Conservation (phyloP, 2,888 invertebrate genomes). For the Drosophila neonasuta region DNA sequence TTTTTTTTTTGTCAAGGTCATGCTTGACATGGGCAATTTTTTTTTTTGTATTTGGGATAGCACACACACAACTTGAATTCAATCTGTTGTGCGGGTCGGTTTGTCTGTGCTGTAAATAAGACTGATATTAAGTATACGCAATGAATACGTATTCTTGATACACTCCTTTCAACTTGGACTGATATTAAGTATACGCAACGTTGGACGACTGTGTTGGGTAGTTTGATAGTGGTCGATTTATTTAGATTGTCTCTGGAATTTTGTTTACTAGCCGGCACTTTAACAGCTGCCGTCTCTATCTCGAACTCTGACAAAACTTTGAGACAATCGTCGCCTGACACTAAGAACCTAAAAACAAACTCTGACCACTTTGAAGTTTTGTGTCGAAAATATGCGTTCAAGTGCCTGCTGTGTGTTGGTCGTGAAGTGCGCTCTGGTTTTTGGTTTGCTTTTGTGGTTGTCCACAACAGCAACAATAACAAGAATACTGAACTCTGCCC, state of each 20-base stretch:
- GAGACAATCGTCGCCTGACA: slow-evolving; percentile 48
- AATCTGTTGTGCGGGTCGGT: slow-evolving; percentile 34
- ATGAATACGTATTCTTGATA: too few species aligned
- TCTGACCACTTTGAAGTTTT: slow-evolving; percentile 46
- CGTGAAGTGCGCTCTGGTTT: slow-evolving; percentile 49
- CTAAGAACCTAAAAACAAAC: slow-evolving; percentile 32
- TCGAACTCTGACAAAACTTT: slow-evolving; percentile 31
- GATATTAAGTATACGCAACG: not conserved
- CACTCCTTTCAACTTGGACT: not conserved
- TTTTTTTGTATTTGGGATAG: not conserved
- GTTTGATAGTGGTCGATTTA: slow-evolving; percentile 22
- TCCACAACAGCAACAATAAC: slow-evolving; percentile 16
- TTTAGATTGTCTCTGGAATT: slow-evolving; percentile 15
- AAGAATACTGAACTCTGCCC: slow-evolving; percentile 1
- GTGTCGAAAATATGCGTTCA: slow-evolving; percentile 13
- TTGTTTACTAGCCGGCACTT: slow-evolving; percentile 27
- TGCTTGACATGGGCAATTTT: not conserved
- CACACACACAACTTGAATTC: slow-evolving; percentile 33
- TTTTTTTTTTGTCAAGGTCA: not conserved
- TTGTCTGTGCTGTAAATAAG: not conserved
- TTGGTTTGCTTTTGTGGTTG: slow-evolving; percentile 62
- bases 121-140: slow-evolving; percentile 2
- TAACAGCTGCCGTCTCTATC: slow-evolving; percentile 30
- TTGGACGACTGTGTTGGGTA: not conserved
- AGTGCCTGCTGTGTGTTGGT: slow-evolving; percentile 13